A percentile compares a stretch with the other conserved stretches of the same genome.
Conservation (phyloP, 2,888 invertebrate genomes). For the Ochlodes sylvanus region DNA sequence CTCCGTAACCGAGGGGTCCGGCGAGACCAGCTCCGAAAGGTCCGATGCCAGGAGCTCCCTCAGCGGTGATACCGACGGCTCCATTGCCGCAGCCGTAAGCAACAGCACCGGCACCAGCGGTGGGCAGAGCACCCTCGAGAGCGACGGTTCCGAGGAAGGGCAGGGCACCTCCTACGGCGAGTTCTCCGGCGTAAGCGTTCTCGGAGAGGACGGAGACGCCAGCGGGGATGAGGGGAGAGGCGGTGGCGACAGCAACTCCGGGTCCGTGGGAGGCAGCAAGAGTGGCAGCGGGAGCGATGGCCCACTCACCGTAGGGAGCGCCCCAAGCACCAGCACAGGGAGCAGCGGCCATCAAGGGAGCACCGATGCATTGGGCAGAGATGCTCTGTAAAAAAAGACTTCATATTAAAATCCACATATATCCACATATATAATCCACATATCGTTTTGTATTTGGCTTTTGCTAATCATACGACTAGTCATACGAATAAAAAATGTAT, state of each 20-base stretch:
- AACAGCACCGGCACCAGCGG: constrained; percentile 37
- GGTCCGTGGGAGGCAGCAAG: constrained; percentile 43
- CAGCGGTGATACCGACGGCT: not conserved
- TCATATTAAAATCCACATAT: no score
- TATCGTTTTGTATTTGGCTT: no score
- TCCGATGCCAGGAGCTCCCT: not conserved
- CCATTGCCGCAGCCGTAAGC: constrained; percentile 44
- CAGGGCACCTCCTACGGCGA: constrained; percentile 49
- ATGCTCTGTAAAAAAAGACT: constrained; percentile 1
- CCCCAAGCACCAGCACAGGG: constrained; percentile 12
- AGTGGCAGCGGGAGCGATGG: constrained; percentile 16
- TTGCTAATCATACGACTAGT: no score
- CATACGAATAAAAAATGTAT: no score
- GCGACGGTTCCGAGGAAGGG: constrained; percentile 49
- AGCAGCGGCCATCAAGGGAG: constrained; percentile 12
- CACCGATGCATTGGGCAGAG: constrained; percentile 5
- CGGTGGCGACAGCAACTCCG: constrained; percentile 46
- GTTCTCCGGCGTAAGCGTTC: constrained; percentile 51
- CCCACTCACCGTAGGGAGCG: constrained; percentile 2
- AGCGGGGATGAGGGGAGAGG: constrained; percentile 47
- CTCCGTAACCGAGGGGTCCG: constrained; percentile 6
- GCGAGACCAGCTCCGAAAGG: constrained; percentile 1
- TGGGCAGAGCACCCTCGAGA: constrained; percentile 39
- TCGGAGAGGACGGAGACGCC: constrained; percentile 57
- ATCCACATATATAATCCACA: no score